Evolutionary conservation across 2,888 invertebrate species (phyloP).

Genomic region (Drosophila nr. perissopoda): DNA sequence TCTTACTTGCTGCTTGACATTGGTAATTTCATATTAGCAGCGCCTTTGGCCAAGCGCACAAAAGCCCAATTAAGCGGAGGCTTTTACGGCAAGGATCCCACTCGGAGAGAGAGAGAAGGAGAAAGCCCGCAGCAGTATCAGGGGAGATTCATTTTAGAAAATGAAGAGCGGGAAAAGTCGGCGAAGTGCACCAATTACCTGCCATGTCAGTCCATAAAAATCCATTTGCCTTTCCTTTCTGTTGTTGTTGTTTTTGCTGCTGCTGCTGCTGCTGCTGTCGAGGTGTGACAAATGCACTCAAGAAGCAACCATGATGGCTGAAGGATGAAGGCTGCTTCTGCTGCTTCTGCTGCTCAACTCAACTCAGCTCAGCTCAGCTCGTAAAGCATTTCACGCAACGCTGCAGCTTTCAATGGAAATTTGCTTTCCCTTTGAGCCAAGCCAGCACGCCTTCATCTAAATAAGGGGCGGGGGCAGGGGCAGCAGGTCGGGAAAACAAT

Average conservation of each 20-base stretch:
- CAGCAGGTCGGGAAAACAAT: slow-evolving; percentile 61
- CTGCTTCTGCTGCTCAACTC: slow-evolving; percentile 1
- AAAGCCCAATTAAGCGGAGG: slow-evolving; percentile 67
- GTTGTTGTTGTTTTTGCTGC: slow-evolving; percentile 15
- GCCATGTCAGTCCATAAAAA: slow-evolving; percentile 78
- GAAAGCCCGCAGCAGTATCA: slow-evolving; percentile 15
- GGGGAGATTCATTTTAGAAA: slow-evolving; percentile 39
- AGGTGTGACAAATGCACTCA: slow-evolving; percentile 79
- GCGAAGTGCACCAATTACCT: slow-evolving; percentile 74
- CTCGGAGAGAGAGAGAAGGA: background rate
- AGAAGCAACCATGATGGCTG: slow-evolving; percentile 50
- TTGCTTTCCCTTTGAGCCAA: slow-evolving; percentile 69
- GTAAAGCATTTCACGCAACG: slow-evolving; percentile 81
- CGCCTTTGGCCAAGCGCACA: slow-evolving; percentile 65
- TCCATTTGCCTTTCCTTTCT: slow-evolving; percentile 69
- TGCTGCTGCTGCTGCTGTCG: slow-evolving; percentile 32
- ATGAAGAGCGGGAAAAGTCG: slow-evolving; percentile 34
- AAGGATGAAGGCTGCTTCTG: slow-evolving; percentile 30
- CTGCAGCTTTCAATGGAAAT: slow-evolving; percentile 79
- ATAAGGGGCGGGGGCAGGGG: slow-evolving; percentile 5
- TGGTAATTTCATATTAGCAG: slow-evolving; percentile 72
- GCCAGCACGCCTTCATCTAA: slow-evolving; percentile 51
- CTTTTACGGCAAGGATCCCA: slow-evolving; percentile 57
- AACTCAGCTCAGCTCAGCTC: slow-evolving; percentile 23
- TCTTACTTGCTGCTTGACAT: slow-evolving; percentile 42